phyloP scores from a whole-genome alignment of 2,888 invertebrate genomes.

The Spilosoma lubricipeda region DNA sequence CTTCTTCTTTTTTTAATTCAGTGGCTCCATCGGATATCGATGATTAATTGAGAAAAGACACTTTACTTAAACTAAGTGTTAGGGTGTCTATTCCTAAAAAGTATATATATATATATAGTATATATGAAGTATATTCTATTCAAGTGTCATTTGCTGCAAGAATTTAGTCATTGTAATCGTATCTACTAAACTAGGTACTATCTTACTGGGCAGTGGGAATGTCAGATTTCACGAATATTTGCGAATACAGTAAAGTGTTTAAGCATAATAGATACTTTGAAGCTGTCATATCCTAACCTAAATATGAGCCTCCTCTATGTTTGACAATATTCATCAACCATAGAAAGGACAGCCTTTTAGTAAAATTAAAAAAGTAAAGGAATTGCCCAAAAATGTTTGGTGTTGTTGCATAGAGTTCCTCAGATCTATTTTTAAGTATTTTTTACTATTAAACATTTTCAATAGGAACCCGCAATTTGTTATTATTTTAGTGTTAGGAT shows the following conservation, averaged over 20 bases:
- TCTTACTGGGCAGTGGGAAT: slow-evolving; percentile 4
- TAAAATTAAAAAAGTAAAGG: slow-evolving; percentile 7
- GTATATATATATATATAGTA: not conserved
- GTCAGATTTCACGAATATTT: not conserved
- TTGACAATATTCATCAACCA: not conserved
- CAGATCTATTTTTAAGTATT: no score
- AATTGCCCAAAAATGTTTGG: not conserved
- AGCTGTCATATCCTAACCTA: not conserved
- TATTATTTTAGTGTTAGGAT: no score
- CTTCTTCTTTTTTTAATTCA: no score
- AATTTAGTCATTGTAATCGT: not conserved
- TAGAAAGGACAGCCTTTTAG: not conserved
- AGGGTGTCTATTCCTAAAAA: not conserved
- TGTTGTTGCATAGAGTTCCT: not conserved
- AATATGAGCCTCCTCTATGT: not conserved
- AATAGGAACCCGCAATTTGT: no score
- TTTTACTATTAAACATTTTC: no score
- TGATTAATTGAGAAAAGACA: not conserved
- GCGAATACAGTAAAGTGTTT: not conserved
- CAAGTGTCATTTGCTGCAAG: not conserved
- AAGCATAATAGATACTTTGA: not conserved
- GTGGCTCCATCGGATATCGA: no score
- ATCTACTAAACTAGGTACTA: not conserved
- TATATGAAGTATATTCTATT: not conserved
- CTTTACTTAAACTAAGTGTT: not conserved